Base-by-base conservation (phyloP, 1,140 invertebrate species). In the Aphidius gifuensis region DNA sequence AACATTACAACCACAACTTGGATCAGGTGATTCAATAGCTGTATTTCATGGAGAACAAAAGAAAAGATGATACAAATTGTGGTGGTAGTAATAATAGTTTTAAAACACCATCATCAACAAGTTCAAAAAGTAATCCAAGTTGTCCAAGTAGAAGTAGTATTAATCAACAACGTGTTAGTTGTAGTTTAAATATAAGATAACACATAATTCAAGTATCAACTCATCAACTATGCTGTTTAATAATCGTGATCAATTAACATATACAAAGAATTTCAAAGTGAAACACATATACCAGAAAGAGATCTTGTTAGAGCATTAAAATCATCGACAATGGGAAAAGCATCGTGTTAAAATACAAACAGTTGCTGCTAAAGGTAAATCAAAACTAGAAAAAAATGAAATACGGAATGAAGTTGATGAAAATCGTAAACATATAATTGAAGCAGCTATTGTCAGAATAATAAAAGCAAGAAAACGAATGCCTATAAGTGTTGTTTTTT, bases 221-320 rank as follows among this genome's bases (percentile, higher is more conserved):
- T 9, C 96, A 96, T 76, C 93, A 99, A 85, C 99, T 99, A 92
- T 99, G 88, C 84, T 98, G 3, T 99, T 99, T 80, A 99, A 99
- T 76, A 93, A 93, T 73, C 88, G 92, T 68, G 92, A 95, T 60
- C 86, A 87, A 74, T 84, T 94, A 63, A 94, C 92, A 0, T 97
- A 96, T 72, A n/a, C n/a, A 93, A 97, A 84, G 96, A 99, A 83
- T 94, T 99, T 71, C 88, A 93, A 78, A 96, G 89, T 79, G 96
- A 98, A 85, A 99, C 97, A 53, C 93, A 98, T 83, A 97, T 99
- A 77, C 96, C 97, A 4, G 96, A 98, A 74, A 90, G 94, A 73
- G 97, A 99, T 79, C 83, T 99, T 66, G 90, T 97, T 60, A 85
- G 97, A 79, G 95, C 96, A 38, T 84, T 99, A 63, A 96, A 98